Base-by-base conservation (phyloP, 2,888 invertebrate species). In the Eumacrocentrus americanus region DNA sequence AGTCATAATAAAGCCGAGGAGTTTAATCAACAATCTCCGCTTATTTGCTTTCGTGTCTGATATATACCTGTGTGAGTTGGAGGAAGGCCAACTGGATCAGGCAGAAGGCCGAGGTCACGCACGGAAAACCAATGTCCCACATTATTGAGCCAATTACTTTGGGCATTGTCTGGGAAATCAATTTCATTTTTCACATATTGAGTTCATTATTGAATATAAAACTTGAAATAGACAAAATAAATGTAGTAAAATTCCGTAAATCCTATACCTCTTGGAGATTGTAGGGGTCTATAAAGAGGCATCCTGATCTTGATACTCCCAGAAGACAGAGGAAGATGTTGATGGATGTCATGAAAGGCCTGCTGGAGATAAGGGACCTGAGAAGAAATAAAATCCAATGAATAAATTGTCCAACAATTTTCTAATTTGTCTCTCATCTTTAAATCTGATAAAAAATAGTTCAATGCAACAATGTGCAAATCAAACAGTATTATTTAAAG, bases 201-300 rank as follows among this genome's bases (percentile, higher is more conserved):
- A 52, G n/a, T 35, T 35, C 18, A 22, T 35, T 35, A 12, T 35
- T 18, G 3, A 50, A n/a, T n/a, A n/a, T n/a, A n/a, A n/a, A n/a
- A n/a, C n/a, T n/a, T n/a, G n/a, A n/a, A n/a, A n/a, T n/a, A n/a
- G n/a, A n/a, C n/a, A n/a, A n/a, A n/a, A n/a, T n/a, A n/a, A n/a
- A 22, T 3, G 29, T 42, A 14, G 20, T 16, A 16, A 46, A 46
- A 48, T 35, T 56, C 35, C 5, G 20, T 18, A 37, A n/a, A 60
- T 29, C 38, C 34, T 75, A 76, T 68, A 84, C 84, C 77, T 83
- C 80, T 71, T 82, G 81, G 38, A 84, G 81, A 69, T 83, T 83
- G 76, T 86, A 87, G 37, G 86, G 85, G 73, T 86, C 86, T 68
- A 86, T 82, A 72, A 85, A 83, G 58, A 86, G 82, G 57, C 82